Evolutionary conservation across 2,797 vertebrate species (phyloP), one percentile per base, ranked within the genome.

Genomic region (Cetoscarus ocellatus): DNA sequence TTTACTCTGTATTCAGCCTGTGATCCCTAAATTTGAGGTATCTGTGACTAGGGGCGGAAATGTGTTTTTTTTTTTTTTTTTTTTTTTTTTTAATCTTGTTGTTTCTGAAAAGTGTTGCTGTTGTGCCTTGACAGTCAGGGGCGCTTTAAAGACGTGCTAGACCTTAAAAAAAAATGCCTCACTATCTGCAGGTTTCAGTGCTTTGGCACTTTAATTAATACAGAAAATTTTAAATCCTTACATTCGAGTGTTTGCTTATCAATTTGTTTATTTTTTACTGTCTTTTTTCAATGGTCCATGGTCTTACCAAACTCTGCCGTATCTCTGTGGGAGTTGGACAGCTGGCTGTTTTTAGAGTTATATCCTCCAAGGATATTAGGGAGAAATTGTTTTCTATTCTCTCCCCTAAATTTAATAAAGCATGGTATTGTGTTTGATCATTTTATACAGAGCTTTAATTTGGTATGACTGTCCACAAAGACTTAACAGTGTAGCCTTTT

Each of bases 251-350:
- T 35, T 55, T 44, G 7, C 19, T 65, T 67, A 59, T 74, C 18
- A 59, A 14, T 63, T 42, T 1, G 36, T 42, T 10, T 42, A 39
- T 10, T 42, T 8, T 27, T 5, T 19, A 1, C n/a, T 62, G 43
- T n/a, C 4, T 50, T 62, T 75, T 58, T 67, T 66, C 61, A 7
- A 64, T 68, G 72, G 42, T 79, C 34, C 36, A 17, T 15, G 65
- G 38, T 67, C 60, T 67, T 58, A 60, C 36, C 45, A 68, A 58
- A 70, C 38, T 18, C 35, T 62, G 48, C 69, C 64, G 17, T n/a
- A 59, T 15, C 40, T 52, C 17, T 15, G 19, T 49, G 45, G 42
- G 36, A 75, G 73, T 77, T 81, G 18, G 57, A 50, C 68, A 15
- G 11, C 55, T 36, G 52, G 60, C 77, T 79, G 34, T 42, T 8